These are phyloP conservation scores for Lepeophtheirus nordmannii DNA, from an alignment of 2,888 invertebrate genomes.

Conservation along the genomic window DNA sequence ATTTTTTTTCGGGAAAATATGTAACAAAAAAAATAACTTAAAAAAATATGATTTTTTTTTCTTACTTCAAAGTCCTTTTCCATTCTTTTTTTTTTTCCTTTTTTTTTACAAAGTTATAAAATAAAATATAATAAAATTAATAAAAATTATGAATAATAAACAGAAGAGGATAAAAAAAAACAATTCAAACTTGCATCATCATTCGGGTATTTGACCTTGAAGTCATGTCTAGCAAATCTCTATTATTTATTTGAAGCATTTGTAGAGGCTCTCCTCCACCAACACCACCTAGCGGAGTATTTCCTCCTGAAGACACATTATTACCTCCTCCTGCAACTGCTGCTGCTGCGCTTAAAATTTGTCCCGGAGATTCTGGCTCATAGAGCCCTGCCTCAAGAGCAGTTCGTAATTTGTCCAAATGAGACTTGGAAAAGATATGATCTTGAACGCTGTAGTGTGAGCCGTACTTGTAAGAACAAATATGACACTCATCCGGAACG, in stretches of 20 bases:
- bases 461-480: constrained; percentile 78
- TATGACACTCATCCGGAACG: constrained; percentile 55
- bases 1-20: not conserved
- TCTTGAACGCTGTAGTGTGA: constrained; percentile 88
- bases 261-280: constrained; percentile 6
- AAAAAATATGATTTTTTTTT: not conserved
- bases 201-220: constrained; percentile 7
- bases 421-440: constrained; percentile 83
- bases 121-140: constrained; percentile 3
- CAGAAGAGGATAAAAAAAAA: not conserved
- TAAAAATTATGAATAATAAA: not conserved
- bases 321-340: constrained; percentile 36
- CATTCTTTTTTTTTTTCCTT: not conserved
- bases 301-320: constrained; percentile 45
- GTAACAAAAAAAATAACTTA: not conserved
- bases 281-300: constrained; percentile 37
- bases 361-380: constrained; percentile 21
- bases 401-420: constrained; percentile 69
- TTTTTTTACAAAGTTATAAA: not conserved
- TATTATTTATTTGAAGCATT: constrained; percentile 24
- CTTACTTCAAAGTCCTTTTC: too few relatives aligned
- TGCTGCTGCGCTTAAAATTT: constrained; percentile 31
- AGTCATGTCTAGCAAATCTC: constrained; percentile 17
- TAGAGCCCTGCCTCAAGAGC: constrained; percentile 47
- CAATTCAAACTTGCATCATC: constrained; percentile 19